A percentile compares a stretch with the other conserved stretches of the same genome.
Evolutionary conservation across 2,797 vertebrate species (phyloP).

Genomic region (Micropoecilia bifurca): DNA sequence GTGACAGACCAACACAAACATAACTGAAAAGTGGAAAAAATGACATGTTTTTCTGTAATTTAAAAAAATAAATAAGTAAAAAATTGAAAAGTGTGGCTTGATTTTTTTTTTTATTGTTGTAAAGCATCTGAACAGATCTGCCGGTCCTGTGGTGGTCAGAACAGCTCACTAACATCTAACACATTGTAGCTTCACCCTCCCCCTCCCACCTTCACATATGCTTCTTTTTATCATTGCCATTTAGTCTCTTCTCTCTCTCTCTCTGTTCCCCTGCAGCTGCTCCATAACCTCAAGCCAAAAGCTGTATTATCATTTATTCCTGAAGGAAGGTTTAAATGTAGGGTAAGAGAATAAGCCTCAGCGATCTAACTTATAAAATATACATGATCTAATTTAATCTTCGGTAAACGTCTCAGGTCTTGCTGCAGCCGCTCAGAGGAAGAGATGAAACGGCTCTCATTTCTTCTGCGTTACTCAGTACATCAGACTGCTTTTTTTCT

Average conservation of each 20-base stretch:
- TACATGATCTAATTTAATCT: background rate
- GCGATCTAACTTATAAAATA: constrained; percentile 4
- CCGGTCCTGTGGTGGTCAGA: background rate
- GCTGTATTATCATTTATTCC: background rate
- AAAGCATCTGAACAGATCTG: too few relatives aligned
- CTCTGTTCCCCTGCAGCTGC: background rate
- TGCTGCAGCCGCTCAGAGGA: background rate
- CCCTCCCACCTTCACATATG: background rate
- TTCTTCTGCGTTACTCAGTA: background rate
- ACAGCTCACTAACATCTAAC: background rate
- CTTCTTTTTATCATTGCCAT: background rate
- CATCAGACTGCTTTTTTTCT: background rate
- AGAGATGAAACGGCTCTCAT: background rate
- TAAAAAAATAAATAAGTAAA: too few relatives aligned
- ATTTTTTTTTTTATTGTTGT: too few relatives aligned
- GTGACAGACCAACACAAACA: background rate
- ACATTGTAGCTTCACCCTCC: background rate
- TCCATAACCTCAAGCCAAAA: constrained; percentile 1
- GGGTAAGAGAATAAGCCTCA: background rate
- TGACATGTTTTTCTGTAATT: background rate
- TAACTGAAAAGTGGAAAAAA: background rate
- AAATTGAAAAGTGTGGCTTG: background rate
- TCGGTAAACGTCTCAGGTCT: background rate
- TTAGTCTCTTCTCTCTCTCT: constrained; percentile 1
- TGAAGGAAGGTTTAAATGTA: background rate